Conservation (phyloP, 2,888 invertebrate species). For the Trisateles emortualis region DNA sequence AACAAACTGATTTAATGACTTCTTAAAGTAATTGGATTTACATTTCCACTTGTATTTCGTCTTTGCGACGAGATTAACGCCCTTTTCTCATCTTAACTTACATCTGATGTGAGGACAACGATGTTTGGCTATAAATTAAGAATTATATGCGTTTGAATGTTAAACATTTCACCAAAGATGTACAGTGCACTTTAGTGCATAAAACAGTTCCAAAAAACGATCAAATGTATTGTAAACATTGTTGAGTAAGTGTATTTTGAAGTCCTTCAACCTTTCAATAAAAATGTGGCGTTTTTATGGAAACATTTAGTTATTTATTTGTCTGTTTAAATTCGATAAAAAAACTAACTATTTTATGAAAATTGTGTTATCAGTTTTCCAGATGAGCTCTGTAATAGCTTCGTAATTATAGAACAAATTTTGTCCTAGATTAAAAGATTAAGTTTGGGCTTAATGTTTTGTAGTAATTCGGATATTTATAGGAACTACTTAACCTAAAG, state of each 20-base stretch:
- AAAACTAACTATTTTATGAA: no score
- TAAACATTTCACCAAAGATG: conserved; percentile 60
- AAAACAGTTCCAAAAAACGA: conserved; percentile 48
- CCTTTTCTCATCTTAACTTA: conserved; percentile 59
- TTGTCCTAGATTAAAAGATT: no score
- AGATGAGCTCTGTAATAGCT: no score
- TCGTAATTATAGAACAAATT: no score
- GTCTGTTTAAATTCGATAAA: no score
- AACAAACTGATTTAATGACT: conserved; percentile 83
- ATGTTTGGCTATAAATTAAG: conserved; percentile 69
- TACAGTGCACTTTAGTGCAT: conserved; percentile 50
- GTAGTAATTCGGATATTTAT: no score
- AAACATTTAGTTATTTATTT: no score
- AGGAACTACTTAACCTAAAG: no score
- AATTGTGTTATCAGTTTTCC: no score
- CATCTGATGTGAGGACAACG: conserved; percentile 53
- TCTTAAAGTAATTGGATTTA: conserved; percentile 83
- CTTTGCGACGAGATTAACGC: conserved; percentile 68
- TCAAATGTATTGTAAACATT: conserved; percentile 37
- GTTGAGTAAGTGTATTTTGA: conserved; percentile 8
- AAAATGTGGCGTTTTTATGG: no score
- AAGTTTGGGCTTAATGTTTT: no score
- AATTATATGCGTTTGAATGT: conserved; percentile 70
- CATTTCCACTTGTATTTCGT: conserved; percentile 73
- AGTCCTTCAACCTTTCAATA: neutral